Evolutionary conservation across 2,888 invertebrate genomes (phyloP).

Genomic region (Colletes collaris): DNA sequence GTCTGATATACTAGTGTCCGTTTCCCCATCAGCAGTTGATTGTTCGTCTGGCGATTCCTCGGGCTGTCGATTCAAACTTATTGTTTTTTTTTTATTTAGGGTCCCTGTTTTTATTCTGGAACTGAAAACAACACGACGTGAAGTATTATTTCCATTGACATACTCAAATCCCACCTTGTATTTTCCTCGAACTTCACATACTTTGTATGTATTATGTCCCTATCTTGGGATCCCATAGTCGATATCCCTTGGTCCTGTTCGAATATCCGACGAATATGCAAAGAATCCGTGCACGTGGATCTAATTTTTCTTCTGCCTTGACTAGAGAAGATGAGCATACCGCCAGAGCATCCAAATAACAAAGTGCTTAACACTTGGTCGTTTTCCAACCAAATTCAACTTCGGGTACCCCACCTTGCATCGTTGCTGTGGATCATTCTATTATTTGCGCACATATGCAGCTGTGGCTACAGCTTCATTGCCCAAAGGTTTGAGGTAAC

Average conservation of each 20-base stretch:
- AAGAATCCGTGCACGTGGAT: too few species aligned
- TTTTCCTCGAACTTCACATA: background rate
- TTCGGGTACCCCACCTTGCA: background rate
- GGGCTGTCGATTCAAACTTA: background rate
- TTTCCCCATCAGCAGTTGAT: too few species aligned
- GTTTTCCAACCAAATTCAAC: too few species aligned
- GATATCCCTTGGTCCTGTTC: background rate
- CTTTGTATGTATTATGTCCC: background rate
- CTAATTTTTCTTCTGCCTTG: too few species aligned
- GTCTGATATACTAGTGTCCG: too few species aligned
- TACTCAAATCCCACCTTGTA: background rate
- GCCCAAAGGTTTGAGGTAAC: background rate
- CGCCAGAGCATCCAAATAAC: too few species aligned
- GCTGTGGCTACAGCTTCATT: background rate
- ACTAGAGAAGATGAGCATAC: too few species aligned
- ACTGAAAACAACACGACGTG: background rate
- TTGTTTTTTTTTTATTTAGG: background rate
- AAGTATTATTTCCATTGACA: background rate
- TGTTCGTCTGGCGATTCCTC: background rate
- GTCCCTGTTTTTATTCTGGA: background rate
- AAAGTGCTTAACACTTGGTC: too few species aligned
- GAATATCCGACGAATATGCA: conserved; percentile 1
- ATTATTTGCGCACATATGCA: background rate
- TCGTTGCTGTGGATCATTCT: background rate
- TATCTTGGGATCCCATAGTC: background rate